Evolutionary conservation across 2,797 vertebrate genomes (phyloP).

Genomic region (Mastacembelus armatus): DNA sequence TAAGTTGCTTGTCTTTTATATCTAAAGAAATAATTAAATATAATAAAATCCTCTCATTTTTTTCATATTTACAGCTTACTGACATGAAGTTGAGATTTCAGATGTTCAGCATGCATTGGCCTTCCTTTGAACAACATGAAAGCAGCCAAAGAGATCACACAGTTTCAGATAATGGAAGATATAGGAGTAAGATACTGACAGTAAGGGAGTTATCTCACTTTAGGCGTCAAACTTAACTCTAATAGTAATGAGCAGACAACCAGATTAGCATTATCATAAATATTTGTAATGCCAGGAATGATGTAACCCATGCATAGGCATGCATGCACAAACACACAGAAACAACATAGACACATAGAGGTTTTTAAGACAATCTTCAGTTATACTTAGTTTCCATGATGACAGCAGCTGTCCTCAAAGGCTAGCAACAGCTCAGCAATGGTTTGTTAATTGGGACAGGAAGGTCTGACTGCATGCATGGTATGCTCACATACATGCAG

Average conservation of each 20-base stretch:
- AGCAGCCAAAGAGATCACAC: slow-evolving; percentile 51
- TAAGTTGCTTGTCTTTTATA: slow-evolving; percentile 21
- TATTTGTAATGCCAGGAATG: slow-evolving; percentile 27
- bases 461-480: slow-evolving; percentile 61
- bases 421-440: slow-evolving; percentile 54
- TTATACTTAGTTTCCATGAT: slow-evolving; percentile 80
- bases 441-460: slow-evolving; percentile 63
- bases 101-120: slow-evolving; percentile 57
- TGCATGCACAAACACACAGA: slow-evolving; percentile 27
- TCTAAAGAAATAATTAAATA: slow-evolving; percentile 8
- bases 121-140: slow-evolving; percentile 46
- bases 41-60: slow-evolving; percentile 23
- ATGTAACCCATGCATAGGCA: slow-evolving; percentile 48
- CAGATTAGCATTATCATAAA: slow-evolving; percentile 11
- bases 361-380: slow-evolving; percentile 64
- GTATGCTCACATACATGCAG: slow-evolving; percentile 27
- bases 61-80: slow-evolving; percentile 28
- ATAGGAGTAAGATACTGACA: slow-evolving; percentile 22
- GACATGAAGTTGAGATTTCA: slow-evolving; percentile 39
- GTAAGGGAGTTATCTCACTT: neutral
- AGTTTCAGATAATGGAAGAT: slow-evolving; percentile 29
- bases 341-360: slow-evolving; percentile 52
- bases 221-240: slow-evolving; percentile 10
- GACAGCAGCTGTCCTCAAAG: slow-evolving; percentile 65
- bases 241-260: slow-evolving; percentile 33